Evolutionary conservation across 2,888 invertebrate genomes (phyloP).

Genomic region (Homarus gammarus): DNA sequence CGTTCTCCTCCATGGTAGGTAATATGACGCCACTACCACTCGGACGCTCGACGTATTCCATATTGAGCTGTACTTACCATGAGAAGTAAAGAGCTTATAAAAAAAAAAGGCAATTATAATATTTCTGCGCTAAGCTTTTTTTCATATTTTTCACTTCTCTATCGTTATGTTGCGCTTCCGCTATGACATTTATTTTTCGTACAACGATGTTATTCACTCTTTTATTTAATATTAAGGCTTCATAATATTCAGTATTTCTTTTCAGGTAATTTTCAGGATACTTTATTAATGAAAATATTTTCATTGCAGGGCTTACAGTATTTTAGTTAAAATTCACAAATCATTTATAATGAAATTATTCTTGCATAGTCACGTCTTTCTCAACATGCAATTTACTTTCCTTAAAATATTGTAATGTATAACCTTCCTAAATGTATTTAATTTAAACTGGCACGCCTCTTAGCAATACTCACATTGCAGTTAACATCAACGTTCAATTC

Average conservation of each 20-base stretch:
- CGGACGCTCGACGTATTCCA: background rate
- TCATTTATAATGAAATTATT: background rate
- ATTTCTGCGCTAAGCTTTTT: slow-evolving; percentile 23
- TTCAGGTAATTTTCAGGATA: slow-evolving; percentile 1
- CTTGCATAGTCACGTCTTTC: too few species aligned
- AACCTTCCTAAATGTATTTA: background rate
- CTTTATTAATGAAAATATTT: background rate
- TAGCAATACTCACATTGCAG: background rate
- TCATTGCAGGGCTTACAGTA: background rate
- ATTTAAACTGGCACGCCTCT: background rate
- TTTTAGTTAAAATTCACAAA: background rate
- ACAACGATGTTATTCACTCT: background rate
- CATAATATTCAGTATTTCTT: background rate
- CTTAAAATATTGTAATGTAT: background rate
- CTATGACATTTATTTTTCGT: slow-evolving; percentile 10
- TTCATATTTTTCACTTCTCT: background rate
- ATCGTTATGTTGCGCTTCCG: slow-evolving; percentile 33
- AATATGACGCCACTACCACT: background rate
- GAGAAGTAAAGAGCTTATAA: background rate
- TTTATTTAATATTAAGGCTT: background rate
- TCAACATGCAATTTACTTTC: background rate
- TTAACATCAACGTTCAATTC: background rate
- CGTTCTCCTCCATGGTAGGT: background rate
- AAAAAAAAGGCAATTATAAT: background rate
- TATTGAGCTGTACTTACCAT: background rate